phyloP scores from a whole-genome alignment of 2,888 invertebrate genomes.

The Rhagonycha lutea region DNA sequence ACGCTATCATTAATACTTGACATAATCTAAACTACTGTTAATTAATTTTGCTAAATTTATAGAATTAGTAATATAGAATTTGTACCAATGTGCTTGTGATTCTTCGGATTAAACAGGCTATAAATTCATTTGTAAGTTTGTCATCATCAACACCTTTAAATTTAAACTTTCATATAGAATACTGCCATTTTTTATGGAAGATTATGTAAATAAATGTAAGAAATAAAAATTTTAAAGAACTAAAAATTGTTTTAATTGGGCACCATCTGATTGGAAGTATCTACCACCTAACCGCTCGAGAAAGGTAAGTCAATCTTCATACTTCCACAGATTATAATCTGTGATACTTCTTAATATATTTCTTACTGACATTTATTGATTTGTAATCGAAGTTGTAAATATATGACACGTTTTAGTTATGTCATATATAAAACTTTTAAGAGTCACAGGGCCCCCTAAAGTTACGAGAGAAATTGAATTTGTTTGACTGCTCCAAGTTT shows the following conservation, averaged over 20 bases:
- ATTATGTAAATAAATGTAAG: conserved; percentile 17
- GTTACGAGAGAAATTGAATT: not conserved
- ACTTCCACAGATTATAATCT: no score
- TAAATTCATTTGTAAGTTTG: conserved; percentile 9
- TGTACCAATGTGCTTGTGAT: conserved; percentile 24
- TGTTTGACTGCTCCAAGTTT: not conserved
- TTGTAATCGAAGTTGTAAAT: not conserved
- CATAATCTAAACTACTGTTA: conserved; percentile 4
- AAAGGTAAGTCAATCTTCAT: not conserved
- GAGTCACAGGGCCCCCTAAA: not conserved
- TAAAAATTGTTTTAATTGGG: not conserved
- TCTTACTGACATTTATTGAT: not conserved
- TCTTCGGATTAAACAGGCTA: conserved; percentile 14
- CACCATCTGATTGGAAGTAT: not conserved
- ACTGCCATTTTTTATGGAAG: conserved; percentile 19
- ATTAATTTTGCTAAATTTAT: conserved; percentile 13
- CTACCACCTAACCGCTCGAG: not conserved
- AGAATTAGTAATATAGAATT: conserved; percentile 11
- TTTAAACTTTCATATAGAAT: conserved; percentile 22
- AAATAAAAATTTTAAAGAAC: not conserved
- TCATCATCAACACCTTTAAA: conserved; percentile 10
- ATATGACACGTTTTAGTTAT: not conserved
- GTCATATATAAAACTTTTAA: not conserved
- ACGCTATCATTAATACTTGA: not conserved
- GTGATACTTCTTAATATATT: no score